A percentile compares a stretch with the other conserved stretches of the same genome.
Conservation (phyloP, 2,797 vertebrate species). For the Sebastes kiyomatsui region DNA sequence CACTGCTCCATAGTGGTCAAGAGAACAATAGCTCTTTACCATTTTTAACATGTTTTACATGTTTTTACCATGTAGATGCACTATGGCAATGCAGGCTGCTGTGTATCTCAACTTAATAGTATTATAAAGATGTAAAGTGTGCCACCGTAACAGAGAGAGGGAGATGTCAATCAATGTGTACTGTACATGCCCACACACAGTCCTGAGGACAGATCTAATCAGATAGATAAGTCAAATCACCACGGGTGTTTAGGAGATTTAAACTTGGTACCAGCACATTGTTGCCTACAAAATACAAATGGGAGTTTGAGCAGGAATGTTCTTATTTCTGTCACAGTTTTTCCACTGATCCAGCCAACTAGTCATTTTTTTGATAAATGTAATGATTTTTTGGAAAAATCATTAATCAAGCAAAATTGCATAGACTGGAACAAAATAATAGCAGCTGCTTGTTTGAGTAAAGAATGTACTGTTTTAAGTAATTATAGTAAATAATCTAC, state of each 20-base stretch:
- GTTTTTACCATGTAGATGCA: too few relatives aligned
- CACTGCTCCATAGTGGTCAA: neutral
- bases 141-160: neutral
- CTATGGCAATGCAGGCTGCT: neutral
- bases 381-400: constrained; percentile 19
- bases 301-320: neutral
- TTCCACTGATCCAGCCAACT: neutral
- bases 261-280: neutral
- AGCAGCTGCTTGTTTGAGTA: neutral
- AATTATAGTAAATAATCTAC: constrained; percentile 23
- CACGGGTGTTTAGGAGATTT: neutral
- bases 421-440: constrained; percentile 24
- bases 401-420: constrained; percentile 15
- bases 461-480: constrained; percentile 19
- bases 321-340: neutral
- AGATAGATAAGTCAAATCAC: neutral
- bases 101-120: neutral
- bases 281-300: neutral
- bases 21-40: neutral
- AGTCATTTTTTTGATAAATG: neutral
- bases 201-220: neutral
- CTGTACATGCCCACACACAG: neutral
- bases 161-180: neutral
- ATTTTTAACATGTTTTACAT: neutral
- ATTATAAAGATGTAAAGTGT: neutral